These are phyloP conservation scores for Dunckerocampus dactyliophorus DNA, from an alignment of 2,113 vertebrate genomes.

Conservation along the genomic window DNA sequence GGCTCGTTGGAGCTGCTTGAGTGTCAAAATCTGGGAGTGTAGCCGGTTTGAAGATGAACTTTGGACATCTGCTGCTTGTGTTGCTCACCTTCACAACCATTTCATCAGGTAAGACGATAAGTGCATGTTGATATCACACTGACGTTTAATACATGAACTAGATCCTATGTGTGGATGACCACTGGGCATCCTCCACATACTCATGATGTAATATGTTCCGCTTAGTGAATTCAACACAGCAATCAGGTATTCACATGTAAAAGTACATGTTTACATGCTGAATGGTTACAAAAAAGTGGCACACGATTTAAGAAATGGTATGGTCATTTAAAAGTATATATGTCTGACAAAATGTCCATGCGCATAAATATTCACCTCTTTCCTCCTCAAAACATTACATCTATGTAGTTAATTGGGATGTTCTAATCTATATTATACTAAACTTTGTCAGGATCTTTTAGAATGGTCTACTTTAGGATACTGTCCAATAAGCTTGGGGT, in stretches of 20 bases:
- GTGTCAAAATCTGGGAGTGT: not conserved
- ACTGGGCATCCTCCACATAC: not conserved
- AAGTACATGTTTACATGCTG: too few species aligned
- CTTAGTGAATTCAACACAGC: not conserved
- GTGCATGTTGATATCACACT: not conserved
- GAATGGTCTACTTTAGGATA: too few species aligned
- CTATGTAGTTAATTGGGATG: too few species aligned
- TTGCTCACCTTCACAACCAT: slow-evolving; percentile 35
- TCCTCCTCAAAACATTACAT: too few species aligned
- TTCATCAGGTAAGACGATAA: slow-evolving; percentile 54
- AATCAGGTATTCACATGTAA: not conserved
- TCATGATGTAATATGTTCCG: not conserved
- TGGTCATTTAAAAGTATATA: too few species aligned
- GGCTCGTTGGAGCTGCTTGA: slow-evolving; percentile 17
- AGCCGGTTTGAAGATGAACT: slow-evolving; percentile 59
- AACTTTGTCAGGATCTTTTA: too few species aligned
- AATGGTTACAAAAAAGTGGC: too few species aligned
- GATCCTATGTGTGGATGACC: not conserved
- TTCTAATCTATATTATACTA: too few species aligned
- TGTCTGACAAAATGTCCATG: too few species aligned
- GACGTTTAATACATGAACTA: not conserved
- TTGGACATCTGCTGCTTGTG: slow-evolving; percentile 51
- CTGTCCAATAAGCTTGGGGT: too few species aligned
- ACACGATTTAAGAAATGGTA: too few species aligned
- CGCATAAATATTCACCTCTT: too few species aligned